Percentiles rank a stretch among this genome's conserved stretches.
phyloP scores from a whole-genome alignment of 2,888 invertebrate species.

The Drosophila tripunctata region DNA sequence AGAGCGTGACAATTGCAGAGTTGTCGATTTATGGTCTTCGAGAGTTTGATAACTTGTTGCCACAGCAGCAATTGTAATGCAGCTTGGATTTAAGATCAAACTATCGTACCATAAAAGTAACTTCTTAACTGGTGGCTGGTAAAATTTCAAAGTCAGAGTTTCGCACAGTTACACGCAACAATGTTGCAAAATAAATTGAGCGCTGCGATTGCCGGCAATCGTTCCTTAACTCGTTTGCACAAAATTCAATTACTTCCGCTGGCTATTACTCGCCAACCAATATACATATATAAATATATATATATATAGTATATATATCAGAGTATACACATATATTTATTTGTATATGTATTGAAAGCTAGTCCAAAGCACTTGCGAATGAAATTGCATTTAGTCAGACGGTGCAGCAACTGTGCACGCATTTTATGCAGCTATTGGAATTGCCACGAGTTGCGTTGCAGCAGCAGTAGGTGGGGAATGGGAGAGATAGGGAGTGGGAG shows the following conservation, averaged over 20 bases:
- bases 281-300: conserved; percentile 34
- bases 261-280: conserved; percentile 63
- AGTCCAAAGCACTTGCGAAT: conserved; percentile 3
- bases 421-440: conserved; percentile 66
- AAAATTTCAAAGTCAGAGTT: too few relatives aligned
- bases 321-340: not conserved
- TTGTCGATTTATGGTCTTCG: conserved; percentile 57
- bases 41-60: conserved; percentile 30
- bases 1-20: conserved; percentile 57
- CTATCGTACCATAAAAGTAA: conserved; percentile 26
- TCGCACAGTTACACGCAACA: too few relatives aligned
- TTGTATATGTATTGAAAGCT: conserved; percentile 15
- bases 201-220: conserved; percentile 65
- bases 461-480: too few relatives aligned
- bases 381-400: conserved; percentile 74
- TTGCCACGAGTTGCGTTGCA: conserved; percentile 9
- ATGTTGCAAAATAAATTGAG: conserved; percentile 71
- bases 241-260: conserved; percentile 78
- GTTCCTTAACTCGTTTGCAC: conserved; percentile 68
- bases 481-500: not conserved
- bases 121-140: conserved; percentile 31
- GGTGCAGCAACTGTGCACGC: conserved; percentile 69
- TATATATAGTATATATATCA: conserved; percentile 14
- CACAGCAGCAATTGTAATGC: too few relatives aligned
- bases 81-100: conserved; percentile 32